These are phyloP conservation scores for Macquaria australasica DNA, from an alignment of 2,113 vertebrate genomes.

Conservation along the genomic window DNA sequence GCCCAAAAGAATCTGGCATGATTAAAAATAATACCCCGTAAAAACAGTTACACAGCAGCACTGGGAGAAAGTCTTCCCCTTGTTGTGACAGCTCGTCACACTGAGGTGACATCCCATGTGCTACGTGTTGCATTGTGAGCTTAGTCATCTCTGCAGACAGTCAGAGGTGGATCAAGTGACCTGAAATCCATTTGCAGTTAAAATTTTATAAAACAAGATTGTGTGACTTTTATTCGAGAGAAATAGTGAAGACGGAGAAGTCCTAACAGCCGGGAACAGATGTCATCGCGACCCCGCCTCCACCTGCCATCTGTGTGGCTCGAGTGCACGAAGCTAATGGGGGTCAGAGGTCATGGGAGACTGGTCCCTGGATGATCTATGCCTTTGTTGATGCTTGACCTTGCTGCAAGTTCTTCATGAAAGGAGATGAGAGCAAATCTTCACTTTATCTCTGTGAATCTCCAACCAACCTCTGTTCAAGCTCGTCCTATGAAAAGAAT, in stretches of 20 bases:
- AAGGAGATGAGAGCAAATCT: constrained; percentile 8
- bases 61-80: neutral
- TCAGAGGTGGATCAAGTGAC: constrained; percentile 47
- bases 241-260: neutral
- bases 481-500: neutral
- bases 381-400: constrained; percentile 27
- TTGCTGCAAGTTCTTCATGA: neutral
- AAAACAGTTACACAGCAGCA: neutral
- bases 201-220: constrained; percentile 34
- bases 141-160: constrained; percentile 39
- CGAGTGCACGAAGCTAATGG: constrained; percentile 31
- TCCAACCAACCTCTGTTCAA: neutral
- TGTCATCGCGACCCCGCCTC: neutral
- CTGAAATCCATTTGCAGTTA: constrained; percentile 50
- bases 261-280: constrained; percentile 38
- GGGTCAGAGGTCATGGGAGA: constrained; percentile 44
- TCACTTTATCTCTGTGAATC: constrained; percentile 6
- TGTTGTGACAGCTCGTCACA: constrained; percentile 44
- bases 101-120: constrained; percentile 14
- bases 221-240: neutral
- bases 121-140: neutral
- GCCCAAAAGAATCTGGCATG: neutral
- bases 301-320: constrained; percentile 39
- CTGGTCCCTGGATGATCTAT: neutral
- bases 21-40: constrained; percentile 12